Evolutionary conservation across 2,113 vertebrate species (phyloP), one percentile per base, ranked within the genome.

Genomic region (Elachura formosa): DNA sequence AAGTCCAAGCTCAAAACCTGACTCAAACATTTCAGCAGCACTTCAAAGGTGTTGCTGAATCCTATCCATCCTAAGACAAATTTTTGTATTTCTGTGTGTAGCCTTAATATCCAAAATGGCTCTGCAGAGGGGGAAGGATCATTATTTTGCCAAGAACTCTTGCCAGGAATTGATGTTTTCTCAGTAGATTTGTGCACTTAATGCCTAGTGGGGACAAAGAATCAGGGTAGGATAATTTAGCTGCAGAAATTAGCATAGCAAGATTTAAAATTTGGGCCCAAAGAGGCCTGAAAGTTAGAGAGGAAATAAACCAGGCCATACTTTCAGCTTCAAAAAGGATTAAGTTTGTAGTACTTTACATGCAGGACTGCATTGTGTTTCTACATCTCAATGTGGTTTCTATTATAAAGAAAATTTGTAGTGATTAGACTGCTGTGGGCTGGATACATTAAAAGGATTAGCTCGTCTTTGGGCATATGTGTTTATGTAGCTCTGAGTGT

Each of bases 371-470:
- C 4, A 7, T 33, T 62, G 54, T 67, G 38, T 58, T 62, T 84
- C 16, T 84, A 33, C 17, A 43, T 89, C 74, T 79, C 51, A 88
- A 69, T 69, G 46, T 29, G 74, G 19, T 43, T 71, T 75, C 33
- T n/a, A 22, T 56, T 91, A 33, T 29, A 76, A 73, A 45, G 62
- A 76, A 82, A 61, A 82, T 23, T 38, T 26, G 1, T 66, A 51
- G 43, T 59, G 43, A 89, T 94, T 87, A 93, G 41, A 33, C 22
- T 85, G 38, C 40, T 77, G 66, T 86, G 62, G 69, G 59, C 62
- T 94, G 80, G 73, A 62, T 74, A 94, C 59, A 72, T 94, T 96
- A 90, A 88, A 90, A 25, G 55, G 48, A 94, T 93, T 94, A 85
- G 26, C 52, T 93, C 71, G 80, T 84, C 52, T 87, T 94, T 79